Conservation (phyloP, 2,113 vertebrate species). For the Coptodon bakossiorum region DNA sequence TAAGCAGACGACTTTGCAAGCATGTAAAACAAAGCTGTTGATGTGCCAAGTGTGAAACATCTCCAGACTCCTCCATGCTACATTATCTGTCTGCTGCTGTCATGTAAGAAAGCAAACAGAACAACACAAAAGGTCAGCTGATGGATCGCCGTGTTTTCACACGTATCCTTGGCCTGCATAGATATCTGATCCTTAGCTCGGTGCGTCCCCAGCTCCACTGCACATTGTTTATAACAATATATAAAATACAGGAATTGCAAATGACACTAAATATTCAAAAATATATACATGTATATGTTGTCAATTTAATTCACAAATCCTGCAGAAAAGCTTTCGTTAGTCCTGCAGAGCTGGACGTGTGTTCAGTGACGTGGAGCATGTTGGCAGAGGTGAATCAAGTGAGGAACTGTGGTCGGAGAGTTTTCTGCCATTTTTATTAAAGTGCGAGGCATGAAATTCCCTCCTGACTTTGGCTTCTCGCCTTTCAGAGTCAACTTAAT, state of each 20-base stretch:
- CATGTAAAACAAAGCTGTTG: neutral
- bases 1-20: neutral
- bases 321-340: neutral
- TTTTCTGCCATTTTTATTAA: neutral
- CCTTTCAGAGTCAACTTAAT: constrained; percentile 1
- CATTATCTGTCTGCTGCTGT: neutral
- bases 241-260: fast-evolving
- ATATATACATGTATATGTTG: neutral
- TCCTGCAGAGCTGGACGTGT: neutral
- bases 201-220: neutral
- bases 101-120: neutral
- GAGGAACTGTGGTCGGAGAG: neutral
- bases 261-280: neutral
- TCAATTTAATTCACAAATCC: neutral
- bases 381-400: neutral
- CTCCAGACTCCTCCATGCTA: neutral
- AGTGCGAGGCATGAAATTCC: neutral
- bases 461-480: neutral
- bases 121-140: neutral
- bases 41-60: neutral
- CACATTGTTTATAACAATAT: neutral
- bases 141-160: neutral
- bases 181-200: neutral
- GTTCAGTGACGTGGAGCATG: neutral
- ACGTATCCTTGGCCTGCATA: neutral